These are phyloP conservation scores for Nephrocerus scutellatus DNA, from an alignment of 2,888 invertebrate species.

Conservation along the genomic window DNA sequence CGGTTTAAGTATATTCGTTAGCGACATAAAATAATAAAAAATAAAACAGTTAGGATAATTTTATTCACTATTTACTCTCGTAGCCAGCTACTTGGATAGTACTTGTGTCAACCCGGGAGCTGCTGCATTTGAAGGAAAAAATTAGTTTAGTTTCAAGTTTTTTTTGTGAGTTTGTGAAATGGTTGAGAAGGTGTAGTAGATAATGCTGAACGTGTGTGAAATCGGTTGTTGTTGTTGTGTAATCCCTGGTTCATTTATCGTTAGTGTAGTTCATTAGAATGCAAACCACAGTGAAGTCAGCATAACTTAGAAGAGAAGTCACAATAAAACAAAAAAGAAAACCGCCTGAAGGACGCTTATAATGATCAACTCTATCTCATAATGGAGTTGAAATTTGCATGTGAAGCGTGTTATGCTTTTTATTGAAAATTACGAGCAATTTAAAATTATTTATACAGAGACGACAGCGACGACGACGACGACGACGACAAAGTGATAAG, in stretches of 20 bases:
- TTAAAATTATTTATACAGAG: constrained; percentile 27
- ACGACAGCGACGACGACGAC: too few relatives aligned
- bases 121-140: too few relatives aligned
- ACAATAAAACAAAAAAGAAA: constrained; percentile 5
- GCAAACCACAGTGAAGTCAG: background rate
- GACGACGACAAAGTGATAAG: too few relatives aligned
- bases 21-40: too few relatives aligned
- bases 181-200: too few relatives aligned
- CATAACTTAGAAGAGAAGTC: constrained; percentile 1
- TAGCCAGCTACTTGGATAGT: too few relatives aligned
- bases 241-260: background rate
- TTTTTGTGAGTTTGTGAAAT: too few relatives aligned
- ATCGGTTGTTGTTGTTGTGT: background rate
- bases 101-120: too few relatives aligned
- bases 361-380: background rate
- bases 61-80: too few relatives aligned
- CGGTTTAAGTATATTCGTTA: too few relatives aligned
- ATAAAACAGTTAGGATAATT: too few relatives aligned
- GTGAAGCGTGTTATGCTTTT: constrained; percentile 21
- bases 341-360: background rate
- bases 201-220: background rate
- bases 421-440: constrained; percentile 27
- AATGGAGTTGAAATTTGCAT: constrained; percentile 23
- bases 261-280: constrained; percentile 9
- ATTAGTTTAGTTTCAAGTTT: too few relatives aligned